Conservation (phyloP, 2,888 invertebrate genomes). For the Perithous albicinctus region DNA sequence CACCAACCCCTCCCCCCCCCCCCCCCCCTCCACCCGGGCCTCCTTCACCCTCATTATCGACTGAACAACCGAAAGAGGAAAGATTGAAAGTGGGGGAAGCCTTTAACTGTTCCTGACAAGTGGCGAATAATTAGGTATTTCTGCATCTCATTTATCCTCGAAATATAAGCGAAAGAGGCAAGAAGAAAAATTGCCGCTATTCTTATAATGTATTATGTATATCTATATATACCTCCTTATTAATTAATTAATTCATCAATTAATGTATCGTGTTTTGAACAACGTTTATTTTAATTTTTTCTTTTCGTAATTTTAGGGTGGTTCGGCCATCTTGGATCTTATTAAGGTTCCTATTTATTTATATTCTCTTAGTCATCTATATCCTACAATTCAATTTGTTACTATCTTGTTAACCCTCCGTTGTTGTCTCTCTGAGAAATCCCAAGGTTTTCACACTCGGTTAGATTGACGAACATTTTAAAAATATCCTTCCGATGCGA, state of each 20-base stretch:
- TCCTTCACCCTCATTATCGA: constrained; percentile 59
- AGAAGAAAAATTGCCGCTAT: constrained; percentile 4
- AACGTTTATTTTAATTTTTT: constrained; percentile 1
- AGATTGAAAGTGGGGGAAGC: constrained; percentile 42
- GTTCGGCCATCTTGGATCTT: constrained; percentile 52
- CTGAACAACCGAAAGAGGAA: constrained; percentile 48
- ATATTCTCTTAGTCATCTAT: constrained; percentile 1
- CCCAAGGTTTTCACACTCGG: too few relatives aligned
- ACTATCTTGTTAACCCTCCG: not conserved
- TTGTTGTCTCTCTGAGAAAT: too few relatives aligned
- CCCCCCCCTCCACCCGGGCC: too few relatives aligned
- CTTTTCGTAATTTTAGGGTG: constrained; percentile 40
- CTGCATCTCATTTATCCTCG: constrained; percentile 22
- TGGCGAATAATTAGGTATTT: constrained; percentile 67
- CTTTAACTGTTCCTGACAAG: constrained; percentile 68
- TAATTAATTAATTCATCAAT: constrained; percentile 53
- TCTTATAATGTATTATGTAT: constrained; percentile 28
- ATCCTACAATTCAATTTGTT: not conserved
- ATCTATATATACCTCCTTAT: constrained; percentile 43
- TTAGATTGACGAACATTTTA: not conserved
- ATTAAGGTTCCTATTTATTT: constrained; percentile 52
- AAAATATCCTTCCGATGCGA: too few relatives aligned
- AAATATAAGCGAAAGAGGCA: constrained; percentile 23
- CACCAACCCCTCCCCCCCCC: too few relatives aligned
- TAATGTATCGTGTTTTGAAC: constrained; percentile 7